phyloP scores from a whole-genome alignment of 35 echinoderm and acorn worm genomes.

The Lytechinus pictus region DNA sequence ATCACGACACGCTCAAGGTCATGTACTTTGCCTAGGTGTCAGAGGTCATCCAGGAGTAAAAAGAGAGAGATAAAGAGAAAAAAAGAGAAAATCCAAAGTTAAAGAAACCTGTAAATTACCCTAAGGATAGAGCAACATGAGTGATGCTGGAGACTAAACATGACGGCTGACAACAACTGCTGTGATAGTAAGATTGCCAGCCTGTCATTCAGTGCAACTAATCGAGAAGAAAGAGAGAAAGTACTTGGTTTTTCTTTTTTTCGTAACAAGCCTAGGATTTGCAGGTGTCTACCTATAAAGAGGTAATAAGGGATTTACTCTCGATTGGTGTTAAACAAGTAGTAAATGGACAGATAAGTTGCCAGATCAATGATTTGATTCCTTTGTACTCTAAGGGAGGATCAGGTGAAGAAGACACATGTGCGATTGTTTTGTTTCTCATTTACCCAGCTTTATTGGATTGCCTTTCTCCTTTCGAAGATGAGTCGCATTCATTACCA shows the following conservation, averaged over 20 bases:
- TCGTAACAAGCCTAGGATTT: too few species aligned
- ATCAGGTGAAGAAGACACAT: neutral
- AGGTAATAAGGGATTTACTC: too few species aligned
- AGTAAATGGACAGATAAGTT: neutral
- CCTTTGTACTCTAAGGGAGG: neutral
- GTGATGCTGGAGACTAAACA: neutral
- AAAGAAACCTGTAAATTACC: neutral
- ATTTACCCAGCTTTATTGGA: neutral
- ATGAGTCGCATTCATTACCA: neutral
- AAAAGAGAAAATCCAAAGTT: neutral
- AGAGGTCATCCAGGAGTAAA: neutral
- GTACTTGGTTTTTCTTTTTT: neutral
- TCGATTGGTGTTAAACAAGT: too few species aligned
- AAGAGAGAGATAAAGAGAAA: neutral
- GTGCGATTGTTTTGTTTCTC: neutral
- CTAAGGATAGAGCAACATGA: neutral
- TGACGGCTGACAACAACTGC: neutral
- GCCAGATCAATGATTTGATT: neutral
- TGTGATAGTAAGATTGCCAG: neutral
- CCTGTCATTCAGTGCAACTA: neutral
- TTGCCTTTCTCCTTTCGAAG: neutral
- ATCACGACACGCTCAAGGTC: conserved; percentile 91
- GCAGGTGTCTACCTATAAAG: too few species aligned
- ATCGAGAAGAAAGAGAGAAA: neutral
- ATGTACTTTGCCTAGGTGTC: conserved; percentile 91